Conservation (phyloP, 2,113 vertebrate genomes). For the Oriolus oriolus region DNA sequence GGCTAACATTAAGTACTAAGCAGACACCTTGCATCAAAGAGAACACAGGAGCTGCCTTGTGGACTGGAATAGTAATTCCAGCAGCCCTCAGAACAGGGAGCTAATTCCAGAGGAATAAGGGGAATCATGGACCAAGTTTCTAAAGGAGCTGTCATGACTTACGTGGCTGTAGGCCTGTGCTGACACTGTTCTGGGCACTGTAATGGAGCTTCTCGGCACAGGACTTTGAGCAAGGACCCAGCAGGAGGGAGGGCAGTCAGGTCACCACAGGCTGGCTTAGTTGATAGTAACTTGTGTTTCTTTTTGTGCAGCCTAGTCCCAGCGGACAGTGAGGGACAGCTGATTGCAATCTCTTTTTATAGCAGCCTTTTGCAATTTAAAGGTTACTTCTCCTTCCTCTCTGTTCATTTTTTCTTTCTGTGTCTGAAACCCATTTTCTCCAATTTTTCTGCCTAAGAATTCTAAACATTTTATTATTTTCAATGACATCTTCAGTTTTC, state of each 20-base stretch:
- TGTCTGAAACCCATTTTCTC: neutral
- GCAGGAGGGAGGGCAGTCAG: neutral
- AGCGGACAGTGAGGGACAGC: neutral
- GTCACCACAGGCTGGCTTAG: neutral
- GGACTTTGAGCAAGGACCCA: neutral
- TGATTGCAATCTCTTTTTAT: neutral
- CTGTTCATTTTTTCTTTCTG: neutral
- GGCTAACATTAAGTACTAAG: neutral
- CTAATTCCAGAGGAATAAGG: neutral
- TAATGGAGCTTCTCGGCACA: neutral
- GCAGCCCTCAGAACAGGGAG: neutral
- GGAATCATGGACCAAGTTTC: neutral
- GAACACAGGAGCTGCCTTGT: neutral
- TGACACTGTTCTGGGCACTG: neutral
- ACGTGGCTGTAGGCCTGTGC: rapidly evolving
- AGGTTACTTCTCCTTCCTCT: neutral
- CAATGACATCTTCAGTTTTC: neutral
- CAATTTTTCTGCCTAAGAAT: neutral
- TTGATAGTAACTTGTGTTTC: neutral
- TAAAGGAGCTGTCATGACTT: neutral
- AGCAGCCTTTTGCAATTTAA: neutral
- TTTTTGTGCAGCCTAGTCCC: neutral
- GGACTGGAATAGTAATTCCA: neutral
- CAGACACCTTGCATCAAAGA: neutral
- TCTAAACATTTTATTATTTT: neutral